Evolutionary conservation across 2,113 vertebrate genomes (phyloP), one percentile per base, ranked within the genome.

Genomic region (Crotalus horridus): DNA sequence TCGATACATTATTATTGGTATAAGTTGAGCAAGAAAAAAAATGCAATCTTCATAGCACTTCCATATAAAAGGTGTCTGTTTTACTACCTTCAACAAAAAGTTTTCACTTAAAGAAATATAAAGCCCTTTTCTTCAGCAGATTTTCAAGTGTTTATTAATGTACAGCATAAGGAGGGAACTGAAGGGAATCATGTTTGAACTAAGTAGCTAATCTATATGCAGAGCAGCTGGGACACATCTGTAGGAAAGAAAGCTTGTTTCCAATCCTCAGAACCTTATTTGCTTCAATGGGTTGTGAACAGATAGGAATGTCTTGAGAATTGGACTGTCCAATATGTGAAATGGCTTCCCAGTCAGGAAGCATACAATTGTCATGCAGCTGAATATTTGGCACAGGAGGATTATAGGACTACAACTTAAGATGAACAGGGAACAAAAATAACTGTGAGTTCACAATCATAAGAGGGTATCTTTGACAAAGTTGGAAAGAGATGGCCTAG

Each of bases 401-500:
- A 56, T 0, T 0, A 90, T 46, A 93, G 89, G 87, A 64, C 33
- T 64, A 29, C 88, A 90, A 59, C 69, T 87, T 46, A 81, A 8
- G 29, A 92, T 87, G 69, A 96, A 93, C 54, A 89, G 90, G 56
- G 90, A 94, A 92, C 92, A 93, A 94, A 94, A 95, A 92, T 85
- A 20, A 48, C 85, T 96, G 23, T 81, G 24, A 92, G 85, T 90
- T 87, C 3, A 1, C 55, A n/a, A 26, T 12, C 58, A 2, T 89
- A n/a, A 89, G 48, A 53, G 89, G 56, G 10, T 85, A 54, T 64
- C 86, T 93, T 64, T n/a, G 90, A 94, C 91, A 74, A 90, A 96
- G 95, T 96, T 92, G 95, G 94, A 95, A 94, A 51, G 90, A 95
- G 95, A 89, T 92, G 0, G 85, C 54, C 54, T 93, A 89, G 94